These are phyloP conservation scores for Pachypeltis micranthus DNA, from an alignment of 1,140 invertebrate genomes.

Conservation along the genomic window DNA sequence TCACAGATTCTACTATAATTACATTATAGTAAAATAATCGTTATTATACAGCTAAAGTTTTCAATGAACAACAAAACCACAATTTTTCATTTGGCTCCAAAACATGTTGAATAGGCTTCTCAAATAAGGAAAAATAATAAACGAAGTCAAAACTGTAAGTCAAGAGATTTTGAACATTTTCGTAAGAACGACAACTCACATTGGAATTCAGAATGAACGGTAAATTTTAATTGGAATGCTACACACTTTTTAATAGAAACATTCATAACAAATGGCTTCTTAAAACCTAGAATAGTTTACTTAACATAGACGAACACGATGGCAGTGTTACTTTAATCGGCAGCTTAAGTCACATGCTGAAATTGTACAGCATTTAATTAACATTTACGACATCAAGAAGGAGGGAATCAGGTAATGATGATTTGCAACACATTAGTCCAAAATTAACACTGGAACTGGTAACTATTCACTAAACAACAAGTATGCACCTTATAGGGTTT, in stretches of 20 bases:
- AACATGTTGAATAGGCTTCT: too few relatives aligned
- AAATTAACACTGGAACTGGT: neutral
- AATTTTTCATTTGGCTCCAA: neutral
- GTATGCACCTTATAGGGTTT: neutral
- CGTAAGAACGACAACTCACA: neutral
- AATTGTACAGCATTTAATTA: neutral
- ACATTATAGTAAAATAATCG: neutral
- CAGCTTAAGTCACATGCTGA: neutral
- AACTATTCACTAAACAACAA: neutral
- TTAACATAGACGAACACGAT: neutral
- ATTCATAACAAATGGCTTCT: neutral
- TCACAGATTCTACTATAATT: slow-evolving; percentile 8
- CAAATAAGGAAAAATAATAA: neutral
- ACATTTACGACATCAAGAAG: neutral
- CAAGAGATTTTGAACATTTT: neutral
- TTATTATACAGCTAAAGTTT: neutral
- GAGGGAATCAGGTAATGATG: neutral
- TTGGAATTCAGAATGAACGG: neutral
- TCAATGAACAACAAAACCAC: neutral
- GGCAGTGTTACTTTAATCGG: neutral
- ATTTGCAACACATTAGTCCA: neutral
- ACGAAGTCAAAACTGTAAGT: neutral
- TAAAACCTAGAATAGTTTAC: neutral
- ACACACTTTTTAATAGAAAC: neutral
- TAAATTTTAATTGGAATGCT: neutral